Base-by-base conservation (phyloP, 2,797 vertebrate genomes). In the Acipenser ruthenus region DNA sequence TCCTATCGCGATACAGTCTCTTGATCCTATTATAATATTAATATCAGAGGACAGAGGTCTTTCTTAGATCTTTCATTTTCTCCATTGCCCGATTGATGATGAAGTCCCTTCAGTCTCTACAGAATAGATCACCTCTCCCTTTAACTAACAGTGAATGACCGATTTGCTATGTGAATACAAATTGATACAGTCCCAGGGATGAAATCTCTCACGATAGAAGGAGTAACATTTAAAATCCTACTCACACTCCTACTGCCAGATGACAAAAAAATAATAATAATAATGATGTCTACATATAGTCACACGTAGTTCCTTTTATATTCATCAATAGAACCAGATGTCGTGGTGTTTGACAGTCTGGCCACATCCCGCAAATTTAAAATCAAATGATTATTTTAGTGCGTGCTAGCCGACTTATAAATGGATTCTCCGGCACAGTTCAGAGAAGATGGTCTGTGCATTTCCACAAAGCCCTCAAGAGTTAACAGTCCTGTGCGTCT, bases 301-400 rank as follows among this genome's bases (percentile, higher is more conserved):
- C 82, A 84, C 81, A 79, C 83, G 80, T 64, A 63, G 49, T 49
- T 50, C 13, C 50, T 50, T 60, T 66, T 58, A 66, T 50, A 60
- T 48, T 60, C 65, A 49, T 66, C 65, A 66, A 18, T 11, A 11
- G 6, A n/a, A 13, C 11, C 6, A 58, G 55, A 58, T 13, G 10
- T 12, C 37, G 4, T 23, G n/a, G n/a, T 7, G 15, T 58, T 8
- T 15, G 49, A 37, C 56, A 37, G 12, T 18, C 9, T 15, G 58
- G 15, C 6, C 58, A 50, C 65, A 49, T 66, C 50, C 9, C 55
- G 52, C n/a, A 50, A 13, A 59, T 13, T 23, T 56, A 10, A 53
- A 18, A 49, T 15, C 56, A 7, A 48, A 48, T 37, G 37, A 37
- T 66, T 50, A 60, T 60, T 50, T 60, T 9, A 60, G 15, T 60